A percentile compares a stretch with the other conserved stretches of the same genome.
Evolutionary conservation across 2,113 vertebrate species (phyloP).

Genomic region (Regulus satrapa): DNA sequence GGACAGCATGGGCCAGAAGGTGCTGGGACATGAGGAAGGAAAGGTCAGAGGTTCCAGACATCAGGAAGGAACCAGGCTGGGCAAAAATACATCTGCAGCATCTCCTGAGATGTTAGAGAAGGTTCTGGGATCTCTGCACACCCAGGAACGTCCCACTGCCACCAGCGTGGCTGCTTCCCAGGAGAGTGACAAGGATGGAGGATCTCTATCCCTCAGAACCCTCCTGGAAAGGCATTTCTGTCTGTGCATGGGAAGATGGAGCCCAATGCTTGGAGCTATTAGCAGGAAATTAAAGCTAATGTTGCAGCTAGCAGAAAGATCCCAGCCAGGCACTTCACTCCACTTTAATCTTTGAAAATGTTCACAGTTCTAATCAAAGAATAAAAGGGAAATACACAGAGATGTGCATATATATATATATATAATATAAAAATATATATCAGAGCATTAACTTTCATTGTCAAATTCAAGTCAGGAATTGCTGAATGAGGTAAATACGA

Average conservation of each 20-base stretch:
- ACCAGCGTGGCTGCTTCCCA: rapidly evolving
- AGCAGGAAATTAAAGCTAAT: slow-evolving; percentile 33
- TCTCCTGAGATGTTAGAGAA: not conserved
- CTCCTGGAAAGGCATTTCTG: not conserved
- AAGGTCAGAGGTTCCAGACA: not conserved
- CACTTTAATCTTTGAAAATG: not conserved
- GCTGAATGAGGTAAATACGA: slow-evolving; percentile 15
- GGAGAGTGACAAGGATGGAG: not conserved
- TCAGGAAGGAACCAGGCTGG: not conserved
- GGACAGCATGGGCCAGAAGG: rapidly evolving
- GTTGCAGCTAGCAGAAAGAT: slow-evolving; percentile 22
- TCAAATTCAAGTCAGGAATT: not conserved
- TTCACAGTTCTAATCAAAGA: slow-evolving; percentile 19
- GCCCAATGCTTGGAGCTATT: not conserved
- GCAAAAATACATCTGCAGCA: not conserved
- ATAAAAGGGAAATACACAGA: not conserved
- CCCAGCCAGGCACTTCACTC: not conserved
- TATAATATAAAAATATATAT: not conserved
- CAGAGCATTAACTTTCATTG: slow-evolving; percentile 54
- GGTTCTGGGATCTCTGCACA: not conserved
- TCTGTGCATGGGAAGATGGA: not conserved
- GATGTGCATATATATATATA: not conserved
- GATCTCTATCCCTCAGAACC: not conserved
- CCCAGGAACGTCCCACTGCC: not conserved
- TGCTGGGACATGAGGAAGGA: not conserved